Evolutionary conservation across 1,140 invertebrate species (phyloP), one percentile per base, ranked within the genome.

Genomic region (Zaprionus kolodkinae): DNA sequence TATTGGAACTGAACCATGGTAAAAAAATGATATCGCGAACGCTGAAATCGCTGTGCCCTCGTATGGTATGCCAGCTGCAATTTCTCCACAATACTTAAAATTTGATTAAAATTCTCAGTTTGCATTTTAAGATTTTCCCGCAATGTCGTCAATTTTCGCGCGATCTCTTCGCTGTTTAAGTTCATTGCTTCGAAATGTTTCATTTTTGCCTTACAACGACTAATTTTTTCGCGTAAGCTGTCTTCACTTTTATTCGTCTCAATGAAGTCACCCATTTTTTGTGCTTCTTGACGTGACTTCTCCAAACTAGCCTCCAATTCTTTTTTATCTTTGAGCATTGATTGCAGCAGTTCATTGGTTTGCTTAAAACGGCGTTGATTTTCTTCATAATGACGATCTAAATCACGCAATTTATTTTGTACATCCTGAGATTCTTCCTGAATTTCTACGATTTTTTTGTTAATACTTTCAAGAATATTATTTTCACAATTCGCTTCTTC

Each of bases 1-100:
- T 84, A 87, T 9, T 80, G 77, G 75, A 80, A 88, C 40, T 75
- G 56, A 15, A 89, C 70, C 81, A 88, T 85, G 3, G 81, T 89
- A n/a, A 88, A 81, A 33, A 66, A 82, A 48, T 89, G 81, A 40
- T 67, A 45, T 4, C 83, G 84, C 0, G 79, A 88, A 13, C 69
- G 84, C 15, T 75, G 72, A 4, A 81, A 84, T 0, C 57, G 48
- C 13, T 78, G 83, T 3, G 83, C 80, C 4, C 85, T 63, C 1
- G 72, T 40, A 30, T 80, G 83, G 54, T 86, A 87, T 6, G 74
- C 50, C 3, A 62, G 50, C 5, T 79, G 79, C n/a, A 87, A 63
- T 45, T 78, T 83, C 7, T 72, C 68, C 1, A 79, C 59, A 2
- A 84, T 81, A 11, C 48, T 65, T 4, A 72, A 50, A n/a, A 77